phyloP scores from a whole-genome alignment of 2,797 vertebrate species.

The Fistularia commersonii region DNA sequence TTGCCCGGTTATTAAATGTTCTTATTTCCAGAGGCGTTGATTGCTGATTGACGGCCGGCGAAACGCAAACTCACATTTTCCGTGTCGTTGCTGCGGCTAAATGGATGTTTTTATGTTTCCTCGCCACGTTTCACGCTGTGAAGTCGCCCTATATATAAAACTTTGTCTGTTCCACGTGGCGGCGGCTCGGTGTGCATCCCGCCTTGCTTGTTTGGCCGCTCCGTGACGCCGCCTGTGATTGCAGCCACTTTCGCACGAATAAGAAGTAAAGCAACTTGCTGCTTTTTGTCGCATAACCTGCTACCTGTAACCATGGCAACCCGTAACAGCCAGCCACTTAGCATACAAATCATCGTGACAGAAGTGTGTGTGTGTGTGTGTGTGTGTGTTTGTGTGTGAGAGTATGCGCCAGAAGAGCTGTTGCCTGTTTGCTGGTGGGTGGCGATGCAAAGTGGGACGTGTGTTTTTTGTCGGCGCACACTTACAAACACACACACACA shows the following conservation, averaged over 20 bases:
- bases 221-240: constrained; percentile 11
- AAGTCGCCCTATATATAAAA: too few relatives aligned
- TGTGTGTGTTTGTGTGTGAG: constrained; percentile 55
- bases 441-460: constrained; percentile 46
- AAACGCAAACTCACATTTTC: neutral
- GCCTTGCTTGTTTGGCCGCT: constrained; percentile 17
- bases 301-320: constrained; percentile 71
- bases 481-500: constrained; percentile 3
- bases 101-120: too few relatives aligned
- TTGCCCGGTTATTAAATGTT: constrained; percentile 54
- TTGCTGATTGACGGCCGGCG: too few relatives aligned
- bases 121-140: too few relatives aligned
- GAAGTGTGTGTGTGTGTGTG: constrained; percentile 54
- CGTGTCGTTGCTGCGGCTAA: too few relatives aligned
- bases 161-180: too few relatives aligned
- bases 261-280: constrained; percentile 43
- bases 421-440: constrained; percentile 64
- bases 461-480: constrained; percentile 10
- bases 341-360: constrained; percentile 66
- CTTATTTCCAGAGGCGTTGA: constrained; percentile 23
- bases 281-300: constrained; percentile 62
- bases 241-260: constrained; percentile 37
- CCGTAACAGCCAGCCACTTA: constrained; percentile 50
- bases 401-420: constrained; percentile 51
- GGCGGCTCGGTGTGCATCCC: too few relatives aligned